Evolutionary conservation across 2,113 vertebrate species (phyloP).

Genomic region (Sorex fumeus): DNA sequence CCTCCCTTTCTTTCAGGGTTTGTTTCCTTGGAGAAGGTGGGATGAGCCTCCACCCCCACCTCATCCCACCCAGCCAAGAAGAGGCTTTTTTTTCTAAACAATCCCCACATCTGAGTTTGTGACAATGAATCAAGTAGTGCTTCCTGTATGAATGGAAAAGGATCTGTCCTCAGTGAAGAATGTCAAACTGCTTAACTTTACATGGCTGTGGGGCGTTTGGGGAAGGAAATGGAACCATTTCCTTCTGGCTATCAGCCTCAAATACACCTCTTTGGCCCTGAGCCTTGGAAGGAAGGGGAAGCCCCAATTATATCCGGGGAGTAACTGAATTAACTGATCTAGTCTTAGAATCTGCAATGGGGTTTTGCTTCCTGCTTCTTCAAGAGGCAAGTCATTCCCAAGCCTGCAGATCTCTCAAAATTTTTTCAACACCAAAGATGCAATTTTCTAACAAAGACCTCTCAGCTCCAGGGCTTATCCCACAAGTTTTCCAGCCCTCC

Average conservation of each 20-base stretch:
- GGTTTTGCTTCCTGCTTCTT: conserved; percentile 7
- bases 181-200: neutral
- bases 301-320: neutral
- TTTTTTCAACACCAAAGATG: neutral
- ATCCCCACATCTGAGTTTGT: neutral
- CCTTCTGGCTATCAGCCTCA: neutral
- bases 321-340: neutral
- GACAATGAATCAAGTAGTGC: conserved; percentile 71
- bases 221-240: conserved; percentile 27
- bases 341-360: neutral
- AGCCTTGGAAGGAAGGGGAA: neutral
- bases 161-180: conserved; percentile 68
- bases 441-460: neutral
- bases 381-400: neutral
- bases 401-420: neutral
- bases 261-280: neutral
- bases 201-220: neutral
- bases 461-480: neutral
- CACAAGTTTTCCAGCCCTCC: neutral
- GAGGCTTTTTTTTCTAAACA: conserved; percentile 13
- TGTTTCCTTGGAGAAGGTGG: conserved; percentile 52
- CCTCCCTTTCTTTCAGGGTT: neutral
- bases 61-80: no score
- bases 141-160: conserved; percentile 70
- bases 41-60: neutral